A percentile compares a stretch with the other conserved stretches of the same genome.
Evolutionary conservation across 2,797 vertebrate genomes (phyloP).

Genomic region (Micromesistius poutassou): DNA sequence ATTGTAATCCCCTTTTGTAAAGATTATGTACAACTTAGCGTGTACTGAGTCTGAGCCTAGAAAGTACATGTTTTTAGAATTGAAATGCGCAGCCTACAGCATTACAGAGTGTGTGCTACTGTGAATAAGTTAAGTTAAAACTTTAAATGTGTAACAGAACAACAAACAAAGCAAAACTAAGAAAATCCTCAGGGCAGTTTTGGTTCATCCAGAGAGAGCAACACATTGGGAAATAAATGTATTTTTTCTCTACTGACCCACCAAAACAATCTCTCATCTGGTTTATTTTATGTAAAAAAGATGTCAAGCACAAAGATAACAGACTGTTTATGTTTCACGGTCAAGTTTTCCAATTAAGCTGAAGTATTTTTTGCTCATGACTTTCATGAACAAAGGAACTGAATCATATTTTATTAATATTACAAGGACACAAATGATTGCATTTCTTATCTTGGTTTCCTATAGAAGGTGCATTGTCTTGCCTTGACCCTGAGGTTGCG

Average conservation of each 20-base stretch:
- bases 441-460: not conserved
- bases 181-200: too few species aligned
- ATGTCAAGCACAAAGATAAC: not conserved
- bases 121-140: not conserved
- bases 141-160: not conserved
- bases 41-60: not conserved
- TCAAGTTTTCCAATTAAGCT: not conserved
- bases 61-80: not conserved
- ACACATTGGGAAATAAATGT: not conserved
- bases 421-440: not conserved
- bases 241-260: not conserved
- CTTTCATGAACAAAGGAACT: not conserved
- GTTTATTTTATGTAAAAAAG: not conserved
- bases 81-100: not conserved
- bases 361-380: not conserved
- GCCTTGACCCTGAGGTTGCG: not conserved
- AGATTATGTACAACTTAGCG: not conserved
- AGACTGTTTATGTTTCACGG: not conserved
- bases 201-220: not conserved
- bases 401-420: not conserved
- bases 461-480: not conserved
- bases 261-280: not conserved
- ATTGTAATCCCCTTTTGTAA: not conserved
- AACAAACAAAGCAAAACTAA: not conserved
- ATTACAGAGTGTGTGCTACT: not conserved